Conservation (phyloP, 2,113 vertebrate genomes). For the Callithrix jacchus region DNA sequence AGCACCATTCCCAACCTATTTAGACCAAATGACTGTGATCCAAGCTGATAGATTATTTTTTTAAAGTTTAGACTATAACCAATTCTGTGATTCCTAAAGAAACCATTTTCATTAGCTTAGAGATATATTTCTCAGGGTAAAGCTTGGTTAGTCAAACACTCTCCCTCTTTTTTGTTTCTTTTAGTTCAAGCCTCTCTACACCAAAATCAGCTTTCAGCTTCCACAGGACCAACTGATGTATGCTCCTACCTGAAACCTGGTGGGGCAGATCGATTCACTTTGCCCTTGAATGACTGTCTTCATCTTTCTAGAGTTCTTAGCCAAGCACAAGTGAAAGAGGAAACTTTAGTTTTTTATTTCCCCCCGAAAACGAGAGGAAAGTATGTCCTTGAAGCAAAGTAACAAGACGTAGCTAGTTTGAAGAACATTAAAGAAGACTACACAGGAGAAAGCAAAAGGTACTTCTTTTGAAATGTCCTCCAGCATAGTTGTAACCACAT, state of each 20-base stretch:
- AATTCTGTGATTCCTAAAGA: background rate
- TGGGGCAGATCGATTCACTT: too few species aligned
- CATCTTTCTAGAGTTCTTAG: background rate
- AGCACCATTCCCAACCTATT: fast-evolving
- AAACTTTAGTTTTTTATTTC: background rate
- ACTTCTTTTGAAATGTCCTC: background rate
- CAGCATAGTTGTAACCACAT: background rate
- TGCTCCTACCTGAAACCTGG: fast-evolving
- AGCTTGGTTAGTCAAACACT: fast-evolving
- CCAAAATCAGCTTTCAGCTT: background rate
- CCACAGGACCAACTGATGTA: background rate
- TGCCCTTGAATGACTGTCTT: background rate
- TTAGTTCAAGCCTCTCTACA: background rate
- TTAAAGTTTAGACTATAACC: background rate
- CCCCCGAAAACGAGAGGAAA: background rate
- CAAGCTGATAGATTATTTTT: background rate
- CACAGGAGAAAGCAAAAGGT: background rate
- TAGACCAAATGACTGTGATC: background rate
- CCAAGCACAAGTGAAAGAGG: background rate
- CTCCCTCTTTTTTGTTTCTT: background rate
- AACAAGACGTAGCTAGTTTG: background rate
- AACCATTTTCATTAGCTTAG: background rate
- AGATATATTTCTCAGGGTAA: background rate
- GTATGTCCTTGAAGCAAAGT: background rate
- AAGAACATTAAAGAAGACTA: background rate